A percentile compares a stretch with the other conserved stretches of the same genome.
Conservation (phyloP, 1,140 invertebrate species). For the Macrocentrus cingulum region DNA sequence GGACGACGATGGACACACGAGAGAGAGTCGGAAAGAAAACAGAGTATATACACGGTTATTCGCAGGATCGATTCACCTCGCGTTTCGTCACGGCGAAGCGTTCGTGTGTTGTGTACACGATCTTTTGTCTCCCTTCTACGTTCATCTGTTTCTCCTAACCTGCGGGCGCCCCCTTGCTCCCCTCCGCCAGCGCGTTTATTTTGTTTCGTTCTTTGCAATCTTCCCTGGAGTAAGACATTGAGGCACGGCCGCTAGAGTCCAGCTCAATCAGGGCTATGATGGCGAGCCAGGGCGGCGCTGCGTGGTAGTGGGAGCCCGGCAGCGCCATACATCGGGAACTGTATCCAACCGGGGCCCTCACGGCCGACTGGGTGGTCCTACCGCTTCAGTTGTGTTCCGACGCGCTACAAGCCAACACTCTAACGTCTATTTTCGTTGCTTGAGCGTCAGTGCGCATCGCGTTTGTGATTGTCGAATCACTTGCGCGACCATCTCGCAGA, state of each 20-base stretch:
- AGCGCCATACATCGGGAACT: slow-evolving; percentile 50
- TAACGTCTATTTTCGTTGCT: slow-evolving; percentile 37
- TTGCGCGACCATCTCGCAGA: too few relatives aligned
- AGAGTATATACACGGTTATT: slow-evolving; percentile 1
- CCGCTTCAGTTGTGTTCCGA: slow-evolving; percentile 59
- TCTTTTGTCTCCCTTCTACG: background rate
- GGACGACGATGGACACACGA: background rate
- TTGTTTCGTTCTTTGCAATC: slow-evolving; percentile 37
- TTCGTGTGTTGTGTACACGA: slow-evolving; percentile 7
- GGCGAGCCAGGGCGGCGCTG: slow-evolving; percentile 31
- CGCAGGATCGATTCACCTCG: slow-evolving; percentile 24
- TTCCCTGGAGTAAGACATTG: slow-evolving; percentile 58
- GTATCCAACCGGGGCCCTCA: slow-evolving; percentile 47
- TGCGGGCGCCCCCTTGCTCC: background rate
- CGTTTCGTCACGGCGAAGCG: slow-evolving; percentile 25
- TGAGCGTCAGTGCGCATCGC: slow-evolving; percentile 6
- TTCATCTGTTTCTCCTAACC: background rate
- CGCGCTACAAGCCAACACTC: slow-evolving; percentile 58
- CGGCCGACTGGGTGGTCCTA: slow-evolving; percentile 59
- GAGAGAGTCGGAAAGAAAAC: too few relatives aligned
- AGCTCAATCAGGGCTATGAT: slow-evolving; percentile 48
- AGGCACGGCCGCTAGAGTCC: slow-evolving; percentile 51
- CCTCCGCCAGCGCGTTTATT: background rate
- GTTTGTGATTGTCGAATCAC: slow-evolving; percentile 3
- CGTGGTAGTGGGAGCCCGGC: slow-evolving; percentile 52